Evolutionary conservation across 64 coral and sea anemone species (phyloP), one percentile per base, ranked within the genome.

Genomic region (Porites lutea): DNA sequence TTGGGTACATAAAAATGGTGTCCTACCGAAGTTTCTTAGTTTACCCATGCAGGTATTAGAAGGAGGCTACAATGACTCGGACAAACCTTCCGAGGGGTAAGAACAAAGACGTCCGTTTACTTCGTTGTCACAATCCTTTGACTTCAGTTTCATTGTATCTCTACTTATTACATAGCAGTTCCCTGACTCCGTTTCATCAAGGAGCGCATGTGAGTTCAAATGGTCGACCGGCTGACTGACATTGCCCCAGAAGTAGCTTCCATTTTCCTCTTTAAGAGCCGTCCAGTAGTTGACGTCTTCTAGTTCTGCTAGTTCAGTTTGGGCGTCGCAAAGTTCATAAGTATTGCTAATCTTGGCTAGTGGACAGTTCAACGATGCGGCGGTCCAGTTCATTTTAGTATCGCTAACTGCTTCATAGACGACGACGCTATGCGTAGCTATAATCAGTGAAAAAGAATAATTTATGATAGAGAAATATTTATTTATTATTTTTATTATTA

Each of bases 101-200:
- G 43, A 3, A 15, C 2, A 3, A 59, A 61, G 4, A 62, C 16
- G 22, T 7, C 13, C 4, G 5, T 62, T 20, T 45, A 4, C 54
- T 9, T 9, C 4, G 44, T 45, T 65, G 59, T 48, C 43, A 20
- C 79, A 82, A 2, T 64, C 6, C 16, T 15, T 82, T 48, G 79
- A 48, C 44, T 62, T 44, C 37, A 82, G 59, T 65, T 82, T 64
- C 79, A 82, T 82, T 16, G 14, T 6, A 65, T 22, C 63, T n/a
- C 9, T 82, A 37, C 27, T 82, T 49, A 82, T 82, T 3, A n/a
- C 79, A 45, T 82, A 82, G 43, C 79, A 82, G 14, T 45, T 22
- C 8, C 60, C 59, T 2, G 23, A 37, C 45, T 47, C 4, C 20
- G 59, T 48, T 19, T 19, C 48, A 6, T 82, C 59, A 7, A 82